Evolutionary conservation across 2,888 invertebrate genomes (phyloP), one percentile per base, ranked within the genome.

Genomic region (Cheilosia pagana): DNA sequence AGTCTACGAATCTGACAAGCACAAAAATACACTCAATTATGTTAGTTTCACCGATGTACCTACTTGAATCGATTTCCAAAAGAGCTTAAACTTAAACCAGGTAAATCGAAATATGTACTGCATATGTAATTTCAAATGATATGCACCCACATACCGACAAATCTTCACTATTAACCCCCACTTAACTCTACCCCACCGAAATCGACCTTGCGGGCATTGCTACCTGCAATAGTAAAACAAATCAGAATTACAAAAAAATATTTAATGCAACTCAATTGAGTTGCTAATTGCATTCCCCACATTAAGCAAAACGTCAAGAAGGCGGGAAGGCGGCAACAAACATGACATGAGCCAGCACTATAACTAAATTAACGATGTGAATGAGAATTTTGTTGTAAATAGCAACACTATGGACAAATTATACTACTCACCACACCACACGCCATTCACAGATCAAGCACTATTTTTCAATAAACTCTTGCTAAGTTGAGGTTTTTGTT

Each of bases 361-460:
- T 12, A 57, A 16, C 28, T 16, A 3, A 55, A 19, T 39, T 31
- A 35, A 16, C 28, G 28, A 70, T 39, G 48, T 63, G 70, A 77
- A 62, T 55, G 50, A 50, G 16, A 77, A 71, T n/a, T n/a, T n/a
- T 45, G 25, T 43, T 50, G 50, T 16, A n/a, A 50, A 72, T 35
- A 48, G 25, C 16, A 65, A 21, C 16, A 65, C 16, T 48, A 43
- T 25, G 35, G 48, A 16, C 8, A 72, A 52, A 79, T 41, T 60
- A 25, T 60, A 25, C 39, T 76, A 81, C 77, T 77, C 77, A 71
- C 65, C 75, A 57, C 77, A 65, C 75, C 77, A 53, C 68, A 70
- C 68, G 55, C 31, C 68, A 62, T 70, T 68, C 62, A 75, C 55
- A 68, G 23, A 50, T 68, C 39, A 41, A 55, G 25, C n/a, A 55